Base-by-base conservation (phyloP, 2,888 invertebrate species). In the Thera obeliscata region DNA sequence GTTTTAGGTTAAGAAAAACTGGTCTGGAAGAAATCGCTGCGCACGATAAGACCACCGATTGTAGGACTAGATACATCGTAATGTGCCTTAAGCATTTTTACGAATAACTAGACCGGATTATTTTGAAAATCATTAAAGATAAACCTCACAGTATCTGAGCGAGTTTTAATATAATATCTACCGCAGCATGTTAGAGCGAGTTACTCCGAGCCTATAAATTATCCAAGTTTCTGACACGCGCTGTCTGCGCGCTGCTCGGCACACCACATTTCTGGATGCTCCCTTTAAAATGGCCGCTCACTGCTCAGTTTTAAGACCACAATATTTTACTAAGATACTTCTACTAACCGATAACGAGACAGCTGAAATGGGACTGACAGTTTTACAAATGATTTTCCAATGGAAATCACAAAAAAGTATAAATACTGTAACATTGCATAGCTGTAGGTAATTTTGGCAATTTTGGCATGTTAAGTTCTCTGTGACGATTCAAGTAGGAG, bases 221-320 rank as follows among this genome's bases (percentile, higher is more conserved):
- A 69, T 63, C 54, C 69, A 69, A 69, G 69, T 69, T 68, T 69
- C 48, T 69, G 66, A 69, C 69, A 63, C 9, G 69, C 48, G 56
- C 69, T 69, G 69, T 69, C 69, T 12, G 56, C 65, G 69, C 60
- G 67, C 43, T 63, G 56, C 54, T 56, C 55, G 64, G 58, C 41
- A 38, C 50, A 35, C 69, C 69, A 49, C 62, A 69, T 56, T 59
- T 58, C 67, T 63, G 50, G 50, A 52, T 46, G 55, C 61, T 56
- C 55, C 61, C 61, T 61, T 64, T 61, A 64, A 68, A 68, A 68
- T 61, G 61, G 60, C 67, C 59, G 67, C 60, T 64, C 35, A 50
- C 56, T 57, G 52, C n/a, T 50, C 7, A 55, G 41, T 59, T 64
- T 59, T 56, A 64, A 64, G 59, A 64, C 64, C 59, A 35, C 43